Conservation (phyloP, 2,113 vertebrate genomes). For the Myrmophylax atrothorax region DNA sequence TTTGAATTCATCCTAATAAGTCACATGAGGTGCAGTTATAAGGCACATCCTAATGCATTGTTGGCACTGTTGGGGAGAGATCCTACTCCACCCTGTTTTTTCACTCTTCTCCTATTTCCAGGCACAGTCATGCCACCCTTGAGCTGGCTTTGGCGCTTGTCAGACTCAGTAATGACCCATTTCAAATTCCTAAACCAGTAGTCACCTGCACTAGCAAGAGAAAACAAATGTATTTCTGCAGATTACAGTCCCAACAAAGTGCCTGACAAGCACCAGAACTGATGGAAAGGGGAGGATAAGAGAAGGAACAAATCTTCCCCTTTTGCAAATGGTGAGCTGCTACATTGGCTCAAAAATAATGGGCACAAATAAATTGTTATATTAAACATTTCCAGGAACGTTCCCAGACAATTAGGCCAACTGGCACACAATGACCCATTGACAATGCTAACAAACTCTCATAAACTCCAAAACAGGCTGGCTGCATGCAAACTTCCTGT, state of each 20-base stretch:
- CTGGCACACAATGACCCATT: constrained; percentile 25
- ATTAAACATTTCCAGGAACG: constrained; percentile 39
- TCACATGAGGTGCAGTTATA: neutral
- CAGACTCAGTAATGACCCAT: neutral
- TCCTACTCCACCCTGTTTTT: neutral
- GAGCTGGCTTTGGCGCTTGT: neutral
- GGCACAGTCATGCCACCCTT: neutral
- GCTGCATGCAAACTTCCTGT: neutral
- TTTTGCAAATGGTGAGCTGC: neutral
- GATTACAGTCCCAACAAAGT: neutral
- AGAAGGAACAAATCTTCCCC: neutral
- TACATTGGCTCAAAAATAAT: neutral
- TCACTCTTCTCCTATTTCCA: neutral
- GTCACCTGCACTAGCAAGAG: neutral
- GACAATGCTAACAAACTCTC: constrained; percentile 10
- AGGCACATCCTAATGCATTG: neutral
- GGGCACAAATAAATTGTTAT: constrained; percentile 5
- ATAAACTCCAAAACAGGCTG: neutral
- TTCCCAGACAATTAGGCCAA: constrained; percentile 39
- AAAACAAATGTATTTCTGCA: neutral
- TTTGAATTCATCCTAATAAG: neutral
- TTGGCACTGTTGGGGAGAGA: neutral
- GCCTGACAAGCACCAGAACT: neutral
- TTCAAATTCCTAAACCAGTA: neutral
- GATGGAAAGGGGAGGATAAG: neutral